Evolutionary conservation across 1,140 invertebrate genomes (phyloP), one percentile per base, ranked within the genome.

Genomic region (Drosophila micromelanica): DNA sequence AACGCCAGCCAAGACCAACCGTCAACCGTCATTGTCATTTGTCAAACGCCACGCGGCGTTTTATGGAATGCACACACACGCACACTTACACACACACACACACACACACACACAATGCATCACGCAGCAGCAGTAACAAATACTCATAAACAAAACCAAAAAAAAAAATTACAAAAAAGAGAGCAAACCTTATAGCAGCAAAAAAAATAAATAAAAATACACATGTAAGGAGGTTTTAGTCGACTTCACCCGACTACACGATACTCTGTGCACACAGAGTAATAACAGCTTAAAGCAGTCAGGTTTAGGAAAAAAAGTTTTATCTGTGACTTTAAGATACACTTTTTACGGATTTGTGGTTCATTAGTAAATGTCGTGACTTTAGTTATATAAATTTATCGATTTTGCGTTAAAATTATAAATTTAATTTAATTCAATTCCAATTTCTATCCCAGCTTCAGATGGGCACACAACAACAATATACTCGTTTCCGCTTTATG

Each of bases 21-120:
- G 56, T 73, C 70, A 73, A 73, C 69, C 64, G 57, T 73, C 71
- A 73, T 73, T 73, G 71, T 73, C 64, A 73, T 73, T 73, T 73
- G 71, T 73, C 71, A 73, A 73, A 73, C 65, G 71, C 71, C 71
- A 73, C 49, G 64, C 71, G 64, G 64, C 64, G 48, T 73, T 60
- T 73, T 68, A 59, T 73, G 70, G 70, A 67, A 73, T 73, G 63
- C 55, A 67, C 55, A 59, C 37, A 42, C 13, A 72, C 0, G 17
- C 17, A 17, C 17, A 17, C n/a, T n/a, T n/a, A n/a, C n/a, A 32
- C 12, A 64, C 20, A 65, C 48, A 38, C 48, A 63, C 49, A 32
- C 55, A 60, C 55, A 59, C 37, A 37, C 13, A 72, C 0, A 30
- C 23, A 51, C 27, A 55, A 8, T 32, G 9, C 17, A 7, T 40